Conservation (phyloP, 2,113 vertebrate species). For the Tyrannus savana region DNA sequence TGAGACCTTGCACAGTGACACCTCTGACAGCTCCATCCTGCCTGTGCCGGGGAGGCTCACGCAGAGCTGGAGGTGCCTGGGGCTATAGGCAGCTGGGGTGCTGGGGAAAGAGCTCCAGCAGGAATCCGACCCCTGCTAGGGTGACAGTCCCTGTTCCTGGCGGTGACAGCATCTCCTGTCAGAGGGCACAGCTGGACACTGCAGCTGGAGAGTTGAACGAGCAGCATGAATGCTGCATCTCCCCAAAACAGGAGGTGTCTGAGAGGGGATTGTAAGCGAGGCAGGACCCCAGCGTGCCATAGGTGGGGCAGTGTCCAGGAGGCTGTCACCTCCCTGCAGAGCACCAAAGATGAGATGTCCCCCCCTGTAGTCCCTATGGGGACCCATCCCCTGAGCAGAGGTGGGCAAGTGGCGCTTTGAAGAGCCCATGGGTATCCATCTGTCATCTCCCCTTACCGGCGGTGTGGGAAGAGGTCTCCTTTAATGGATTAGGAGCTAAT, state of each 20-base stretch:
- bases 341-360: not conserved
- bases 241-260: rapidly evolving
- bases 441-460: not conserved
- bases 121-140: not conserved
- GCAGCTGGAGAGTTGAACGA: not conserved
- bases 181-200: not conserved
- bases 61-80: not conserved
- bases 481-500: not conserved
- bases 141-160: not conserved
- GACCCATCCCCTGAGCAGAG: not conserved
- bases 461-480: not conserved
- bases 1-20: not conserved
- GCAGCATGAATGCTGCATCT: rapidly evolving
- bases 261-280: not conserved
- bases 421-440: not conserved
- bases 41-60: not conserved
- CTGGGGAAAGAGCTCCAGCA: not conserved
- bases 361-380: not conserved
- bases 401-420: rapidly evolving
- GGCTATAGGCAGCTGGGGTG: not conserved
- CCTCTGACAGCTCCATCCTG: not conserved
- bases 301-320: not conserved
- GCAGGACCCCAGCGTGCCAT: too few species aligned
- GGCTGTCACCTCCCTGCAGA: not conserved
- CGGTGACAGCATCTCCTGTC: not conserved